phyloP scores from a whole-genome alignment of 2,888 invertebrate species.

The Acanthosoma haemorrhoidale region DNA sequence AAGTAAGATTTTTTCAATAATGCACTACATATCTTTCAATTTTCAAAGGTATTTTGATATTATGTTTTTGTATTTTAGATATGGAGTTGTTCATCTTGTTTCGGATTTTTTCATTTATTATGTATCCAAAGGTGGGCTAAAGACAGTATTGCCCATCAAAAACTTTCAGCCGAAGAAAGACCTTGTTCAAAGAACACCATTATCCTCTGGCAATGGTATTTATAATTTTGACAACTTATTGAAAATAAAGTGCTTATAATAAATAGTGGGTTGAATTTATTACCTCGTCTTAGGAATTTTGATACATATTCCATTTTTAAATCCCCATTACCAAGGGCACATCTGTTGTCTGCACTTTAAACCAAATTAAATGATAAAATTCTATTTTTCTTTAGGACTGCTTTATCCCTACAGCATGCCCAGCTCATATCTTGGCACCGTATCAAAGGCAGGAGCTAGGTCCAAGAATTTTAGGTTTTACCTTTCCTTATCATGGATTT shows the following conservation, averaged over 20 bases:
- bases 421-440: no score
- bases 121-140: constrained; percentile 91
- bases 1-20: neutral
- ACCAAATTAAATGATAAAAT: no score
- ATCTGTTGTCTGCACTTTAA: no score
- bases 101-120: constrained; percentile 74
- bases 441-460: no score
- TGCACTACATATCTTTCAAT: neutral
- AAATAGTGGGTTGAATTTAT: no score
- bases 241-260: neutral
- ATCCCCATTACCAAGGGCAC: no score
- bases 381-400: no score
- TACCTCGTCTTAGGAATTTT: no score
- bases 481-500: no score
- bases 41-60: neutral
- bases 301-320: neutral
- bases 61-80: constrained; percentile 52
- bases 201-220: constrained; percentile 50
- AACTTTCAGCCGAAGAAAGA: constrained; percentile 53
- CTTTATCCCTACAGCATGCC: no score
- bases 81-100: constrained; percentile 82
- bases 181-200: constrained; percentile 42
- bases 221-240: neutral
- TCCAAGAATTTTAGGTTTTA: no score
- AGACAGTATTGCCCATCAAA: constrained; percentile 72